phyloP scores from a whole-genome alignment of 1,140 invertebrate genomes.

The Laupala kohalensis region DNA sequence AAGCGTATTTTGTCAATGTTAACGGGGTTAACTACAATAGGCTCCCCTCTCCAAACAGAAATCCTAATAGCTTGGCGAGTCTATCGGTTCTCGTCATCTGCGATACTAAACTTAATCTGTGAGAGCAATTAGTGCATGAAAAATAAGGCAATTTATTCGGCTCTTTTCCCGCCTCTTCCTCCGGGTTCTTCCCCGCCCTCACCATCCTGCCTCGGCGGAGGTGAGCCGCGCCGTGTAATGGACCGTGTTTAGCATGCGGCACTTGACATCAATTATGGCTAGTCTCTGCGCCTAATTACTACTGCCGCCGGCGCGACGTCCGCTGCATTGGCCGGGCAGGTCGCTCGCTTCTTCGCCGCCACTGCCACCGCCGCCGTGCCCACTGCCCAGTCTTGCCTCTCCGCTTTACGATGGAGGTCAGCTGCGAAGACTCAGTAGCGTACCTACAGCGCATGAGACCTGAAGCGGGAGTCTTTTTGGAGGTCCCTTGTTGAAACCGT shows the following conservation, averaged over 20 bases:
- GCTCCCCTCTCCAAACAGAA: neutral
- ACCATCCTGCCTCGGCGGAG: no score
- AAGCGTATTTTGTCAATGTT: neutral
- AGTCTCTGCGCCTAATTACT: neutral
- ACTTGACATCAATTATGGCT: neutral
- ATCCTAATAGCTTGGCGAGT: neutral
- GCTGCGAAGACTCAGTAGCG: no score
- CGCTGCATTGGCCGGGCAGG: neutral
- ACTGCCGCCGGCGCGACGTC: neutral
- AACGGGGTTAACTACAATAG: neutral
- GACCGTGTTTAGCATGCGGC: neutral
- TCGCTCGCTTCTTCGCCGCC: no score
- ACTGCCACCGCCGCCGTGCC: no score
- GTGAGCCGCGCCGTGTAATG: neutral
- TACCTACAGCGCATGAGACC: no score
- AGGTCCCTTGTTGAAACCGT: no score
- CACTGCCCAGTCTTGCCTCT: no score
- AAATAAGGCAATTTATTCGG: neutral
- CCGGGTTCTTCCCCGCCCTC: neutral
- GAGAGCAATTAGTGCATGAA: neutral
- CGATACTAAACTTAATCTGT: neutral
- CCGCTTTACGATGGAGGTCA: no score
- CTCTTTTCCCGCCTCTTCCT: neutral
- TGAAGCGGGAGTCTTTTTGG: no score
- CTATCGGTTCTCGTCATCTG: neutral